These are phyloP conservation scores for Orius insidiosus DNA, from an alignment of 1,140 invertebrate species.

Conservation along the genomic window DNA sequence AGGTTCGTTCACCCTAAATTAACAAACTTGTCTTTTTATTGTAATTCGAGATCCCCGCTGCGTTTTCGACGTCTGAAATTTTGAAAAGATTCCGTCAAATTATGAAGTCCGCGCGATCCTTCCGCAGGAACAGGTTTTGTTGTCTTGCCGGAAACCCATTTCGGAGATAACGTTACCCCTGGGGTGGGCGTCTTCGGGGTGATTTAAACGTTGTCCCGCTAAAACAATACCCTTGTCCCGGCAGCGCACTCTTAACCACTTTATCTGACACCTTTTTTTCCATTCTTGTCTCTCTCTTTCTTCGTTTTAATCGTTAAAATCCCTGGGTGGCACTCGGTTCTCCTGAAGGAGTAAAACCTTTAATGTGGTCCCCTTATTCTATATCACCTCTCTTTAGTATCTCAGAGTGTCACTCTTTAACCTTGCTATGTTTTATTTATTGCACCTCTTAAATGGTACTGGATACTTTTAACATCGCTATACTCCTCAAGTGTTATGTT, in stretches of 20 bases:
- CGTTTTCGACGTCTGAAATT: too few species aligned
- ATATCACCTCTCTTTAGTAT: slow-evolving; percentile 1
- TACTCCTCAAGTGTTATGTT: too few species aligned
- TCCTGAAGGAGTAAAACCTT: slow-evolving; percentile 3
- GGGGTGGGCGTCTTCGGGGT: not conserved
- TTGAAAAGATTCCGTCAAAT: not conserved
- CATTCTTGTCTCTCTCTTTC: too few species aligned
- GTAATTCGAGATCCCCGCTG: too few species aligned
- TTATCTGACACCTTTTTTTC: slow-evolving; percentile 4
- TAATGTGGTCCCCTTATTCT: slow-evolving; percentile 2
- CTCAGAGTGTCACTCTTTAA: too few species aligned
- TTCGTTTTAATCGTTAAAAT: slow-evolving; percentile 5
- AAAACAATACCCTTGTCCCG: slow-evolving; percentile 7
- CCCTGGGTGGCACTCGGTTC: slow-evolving; percentile 1
- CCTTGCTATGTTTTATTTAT: too few species aligned
- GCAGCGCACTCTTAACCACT: slow-evolving; percentile 7
- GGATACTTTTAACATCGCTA: too few species aligned
- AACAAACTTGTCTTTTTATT: too few species aligned
- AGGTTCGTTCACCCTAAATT: too few species aligned
- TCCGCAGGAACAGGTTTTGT: slow-evolving; percentile 3
- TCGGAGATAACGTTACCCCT: too few species aligned
- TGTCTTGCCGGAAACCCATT: not conserved
- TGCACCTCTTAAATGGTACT: too few species aligned
- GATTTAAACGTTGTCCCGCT: slow-evolving; percentile 1
- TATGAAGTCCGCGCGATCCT: not conserved